Conservation (phyloP, 2,797 vertebrate genomes). For the Oreochromis mossambicus region DNA sequence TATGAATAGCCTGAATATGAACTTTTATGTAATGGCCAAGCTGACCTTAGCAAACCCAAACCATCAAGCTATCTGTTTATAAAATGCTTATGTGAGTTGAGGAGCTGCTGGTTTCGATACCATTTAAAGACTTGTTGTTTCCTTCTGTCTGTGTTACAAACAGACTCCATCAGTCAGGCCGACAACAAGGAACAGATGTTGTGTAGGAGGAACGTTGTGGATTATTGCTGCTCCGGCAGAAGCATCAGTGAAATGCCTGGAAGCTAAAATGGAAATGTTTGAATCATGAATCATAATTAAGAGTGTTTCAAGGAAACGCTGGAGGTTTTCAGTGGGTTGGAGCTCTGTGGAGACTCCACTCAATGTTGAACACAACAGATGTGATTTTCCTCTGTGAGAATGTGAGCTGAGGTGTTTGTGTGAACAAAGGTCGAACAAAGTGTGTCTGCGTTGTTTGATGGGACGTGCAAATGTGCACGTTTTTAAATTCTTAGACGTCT, state of each 20-base stretch:
- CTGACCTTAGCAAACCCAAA: background rate
- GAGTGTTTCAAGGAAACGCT: background rate
- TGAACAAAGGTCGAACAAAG: rapidly evolving
- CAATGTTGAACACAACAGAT: background rate
- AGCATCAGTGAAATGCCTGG: background rate
- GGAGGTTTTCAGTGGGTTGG: background rate
- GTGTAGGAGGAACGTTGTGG: background rate
- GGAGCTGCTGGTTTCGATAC: background rate
- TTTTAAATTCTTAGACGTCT: background rate
- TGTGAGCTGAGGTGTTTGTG: background rate
- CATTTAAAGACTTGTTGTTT: background rate
- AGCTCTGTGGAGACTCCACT: background rate
- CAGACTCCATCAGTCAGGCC: background rate
- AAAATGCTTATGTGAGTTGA: background rate
- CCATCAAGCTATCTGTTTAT: background rate
- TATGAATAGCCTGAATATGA: background rate
- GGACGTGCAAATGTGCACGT: background rate
- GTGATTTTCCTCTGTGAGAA: background rate
- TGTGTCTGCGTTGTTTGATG: background rate
- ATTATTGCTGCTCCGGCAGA: background rate
- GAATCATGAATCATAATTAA: slow-evolving; percentile 10
- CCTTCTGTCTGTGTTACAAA: background rate
- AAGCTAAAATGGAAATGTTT: background rate
- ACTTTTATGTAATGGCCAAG: background rate
- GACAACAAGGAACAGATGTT: background rate